Conservation (phyloP, 2,888 invertebrate genomes). For the Idaea aversata region DNA sequence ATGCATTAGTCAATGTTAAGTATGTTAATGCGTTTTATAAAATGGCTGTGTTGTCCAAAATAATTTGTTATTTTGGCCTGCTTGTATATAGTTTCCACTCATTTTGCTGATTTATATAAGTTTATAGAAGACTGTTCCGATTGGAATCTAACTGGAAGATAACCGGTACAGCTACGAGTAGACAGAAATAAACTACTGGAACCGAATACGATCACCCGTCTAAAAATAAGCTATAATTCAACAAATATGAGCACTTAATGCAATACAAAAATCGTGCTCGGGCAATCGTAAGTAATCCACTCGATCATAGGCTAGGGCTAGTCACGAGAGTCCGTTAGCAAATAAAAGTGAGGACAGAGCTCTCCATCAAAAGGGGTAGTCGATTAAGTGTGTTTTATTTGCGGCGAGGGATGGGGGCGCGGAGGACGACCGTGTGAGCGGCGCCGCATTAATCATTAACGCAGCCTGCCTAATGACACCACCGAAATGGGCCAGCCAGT, state of each 20-base stretch:
- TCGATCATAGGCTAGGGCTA: slow-evolving; percentile 48
- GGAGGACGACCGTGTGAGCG: slow-evolving; percentile 58
- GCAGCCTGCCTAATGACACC: slow-evolving; percentile 78
- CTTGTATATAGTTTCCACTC: background rate
- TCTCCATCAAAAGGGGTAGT: slow-evolving; percentile 77
- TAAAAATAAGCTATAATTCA: slow-evolving; percentile 37
- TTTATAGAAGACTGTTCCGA: background rate
- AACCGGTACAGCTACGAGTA: background rate
- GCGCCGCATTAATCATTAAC: slow-evolving; percentile 80
- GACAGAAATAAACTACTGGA: slow-evolving; percentile 15
- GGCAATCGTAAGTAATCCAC: slow-evolving; percentile 53
- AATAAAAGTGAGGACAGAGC: slow-evolving; percentile 65
- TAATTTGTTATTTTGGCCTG: slow-evolving; percentile 5
- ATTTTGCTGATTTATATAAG: background rate
- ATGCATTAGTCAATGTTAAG: slow-evolving; percentile 45
- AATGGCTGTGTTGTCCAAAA: slow-evolving; percentile 26
- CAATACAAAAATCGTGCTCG: slow-evolving; percentile 57
- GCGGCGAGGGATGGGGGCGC: slow-evolving; percentile 43
- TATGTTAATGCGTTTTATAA: slow-evolving; percentile 39
- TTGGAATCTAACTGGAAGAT: background rate
- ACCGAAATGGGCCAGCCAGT: slow-evolving; percentile 69
- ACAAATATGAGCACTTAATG: slow-evolving; percentile 44
- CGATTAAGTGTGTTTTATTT: slow-evolving; percentile 78
- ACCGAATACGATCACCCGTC: slow-evolving; percentile 23
- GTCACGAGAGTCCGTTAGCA: slow-evolving; percentile 55